Conservation (phyloP, 1,140 invertebrate genomes). For the Drosophila bocqueti region DNA sequence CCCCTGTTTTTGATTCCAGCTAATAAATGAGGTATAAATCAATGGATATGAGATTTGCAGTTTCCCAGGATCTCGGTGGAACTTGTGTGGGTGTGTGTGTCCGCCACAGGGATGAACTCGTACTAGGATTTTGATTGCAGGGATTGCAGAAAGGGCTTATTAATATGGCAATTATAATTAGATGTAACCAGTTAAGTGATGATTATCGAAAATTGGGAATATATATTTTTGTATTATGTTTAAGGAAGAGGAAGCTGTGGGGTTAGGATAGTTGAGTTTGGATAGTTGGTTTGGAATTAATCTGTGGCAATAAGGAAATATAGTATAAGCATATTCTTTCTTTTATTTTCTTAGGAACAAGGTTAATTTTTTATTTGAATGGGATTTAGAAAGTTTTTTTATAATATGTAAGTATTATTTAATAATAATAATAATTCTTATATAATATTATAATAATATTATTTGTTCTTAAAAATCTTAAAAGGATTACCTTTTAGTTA, state of each 20-base stretch:
- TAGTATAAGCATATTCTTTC: background rate
- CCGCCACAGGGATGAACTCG: conserved; percentile 1
- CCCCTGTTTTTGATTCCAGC: conserved; percentile 6
- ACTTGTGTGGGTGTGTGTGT: background rate
- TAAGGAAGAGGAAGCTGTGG: no score
- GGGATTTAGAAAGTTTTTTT: no score
- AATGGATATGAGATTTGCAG: conserved; percentile 18
- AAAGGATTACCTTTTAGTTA: background rate
- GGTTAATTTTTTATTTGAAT: background rate
- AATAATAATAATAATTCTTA: no score
- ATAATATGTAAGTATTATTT: background rate
- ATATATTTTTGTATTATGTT: background rate
- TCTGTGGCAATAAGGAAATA: background rate
- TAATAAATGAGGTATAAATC: conserved; percentile 41
- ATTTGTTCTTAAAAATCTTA: background rate
- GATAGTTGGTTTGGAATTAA: background rate
- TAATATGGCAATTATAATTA: conserved; percentile 22
- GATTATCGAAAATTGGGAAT: background rate
- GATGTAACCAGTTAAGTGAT: conserved; percentile 2
- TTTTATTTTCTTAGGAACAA: background rate
- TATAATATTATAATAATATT: no score
- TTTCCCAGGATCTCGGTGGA: background rate
- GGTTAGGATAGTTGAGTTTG: no score
- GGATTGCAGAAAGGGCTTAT: conserved; percentile 6
- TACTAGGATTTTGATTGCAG: conserved; percentile 3